Evolutionary conservation across 1,140 invertebrate species (phyloP), one percentile per base, ranked within the genome.

Genomic region (Lethrus apterus): DNA sequence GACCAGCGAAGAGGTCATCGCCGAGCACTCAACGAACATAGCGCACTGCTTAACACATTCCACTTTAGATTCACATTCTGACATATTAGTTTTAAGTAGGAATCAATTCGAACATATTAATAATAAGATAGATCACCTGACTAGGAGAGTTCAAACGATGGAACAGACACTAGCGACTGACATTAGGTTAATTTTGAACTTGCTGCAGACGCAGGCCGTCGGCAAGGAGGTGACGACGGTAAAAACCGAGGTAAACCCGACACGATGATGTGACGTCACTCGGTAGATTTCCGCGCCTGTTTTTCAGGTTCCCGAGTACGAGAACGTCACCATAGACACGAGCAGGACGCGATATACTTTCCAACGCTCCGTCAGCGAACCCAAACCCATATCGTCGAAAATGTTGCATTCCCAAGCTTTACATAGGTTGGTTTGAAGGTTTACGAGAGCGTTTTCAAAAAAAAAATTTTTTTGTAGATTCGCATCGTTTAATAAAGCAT

Each of bases 81-180:
- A 64, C 34, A 53, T 54, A 33, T 45, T 65, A 44, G 53, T 63
- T 24, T 54, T 65, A 46, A 64, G 56, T 52, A 60, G 59, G 46
- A 42, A 51, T 32, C 70, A 72, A 31, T 61, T 73, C 34, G 72
- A 75, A 21, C 70, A 73, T 48, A 67, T 78, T 48, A 72, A 74
- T 54, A 60, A 59, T 20, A 70, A 80, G 57, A 74, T 86, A 58
- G 81, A 84, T 48, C 75, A 80, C 48, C 63, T 86, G 14, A 74
- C 75, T 48, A 72, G 73, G 48, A 75, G 77, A 50, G 72, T 81
- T 15, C 69, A 72, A 5, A 70, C 74, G 7, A 60, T 86, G 44
- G 82, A 86, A 54, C 70, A 72, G 23, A 76, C 79, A 2, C 73
- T 85, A 52, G 75, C 77, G 1, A 70, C 73, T 2, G 81, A 86